Evolutionary conservation across 2,113 vertebrate genomes (phyloP), one percentile per base, ranked within the genome.

Genomic region (Suncus etruscus): DNA sequence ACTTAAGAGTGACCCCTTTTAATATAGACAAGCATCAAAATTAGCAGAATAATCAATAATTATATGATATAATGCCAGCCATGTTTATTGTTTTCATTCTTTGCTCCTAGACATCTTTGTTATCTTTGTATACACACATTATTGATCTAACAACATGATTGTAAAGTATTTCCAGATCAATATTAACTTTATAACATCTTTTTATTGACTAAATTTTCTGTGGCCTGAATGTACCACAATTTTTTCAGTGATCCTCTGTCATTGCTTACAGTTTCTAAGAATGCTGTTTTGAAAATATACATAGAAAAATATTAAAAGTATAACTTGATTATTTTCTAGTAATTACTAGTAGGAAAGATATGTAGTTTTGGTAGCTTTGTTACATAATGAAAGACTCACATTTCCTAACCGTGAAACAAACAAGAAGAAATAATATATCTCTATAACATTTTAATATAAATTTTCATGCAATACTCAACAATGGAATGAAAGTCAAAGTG

Each of bases 251-350:
- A 0, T 11, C 1, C 2, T 63, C 31, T 69, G 0, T 8, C 45
- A 4, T 80, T 90, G 16, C 8, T 90, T 86, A 82, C 39, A 50
- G 11, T 45, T 89, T 91, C 93, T 66, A 83, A 54, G 84, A 54
- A 50, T 9, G 1, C 25, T 58, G 32, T 18, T 58, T 24, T 73
- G 31, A 79, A 20, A 72, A 58, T 83, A 20, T 18, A 82, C 48
- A 45, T 20, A 24, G 63, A 27, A 72, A 63, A 90, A 70, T 61
- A 45, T 79, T 66, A 45, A 93, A 89, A 51, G 39, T 24, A 27
- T 20, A 14, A 11, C 54, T 82, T 83, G 65, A 50, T 87, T 91
- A 78, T 87, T 92, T 91, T 76, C 10, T 68, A 48, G 63, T 85
- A 74, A 69, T 51, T 32, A 8, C 31, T 65, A 63, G 27, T 39